A percentile compares a stretch with the other conserved stretches of the same genome.
phyloP scores from a whole-genome alignment of 2,797 vertebrate genomes.

The Pygocentrus nattereri region DNA sequence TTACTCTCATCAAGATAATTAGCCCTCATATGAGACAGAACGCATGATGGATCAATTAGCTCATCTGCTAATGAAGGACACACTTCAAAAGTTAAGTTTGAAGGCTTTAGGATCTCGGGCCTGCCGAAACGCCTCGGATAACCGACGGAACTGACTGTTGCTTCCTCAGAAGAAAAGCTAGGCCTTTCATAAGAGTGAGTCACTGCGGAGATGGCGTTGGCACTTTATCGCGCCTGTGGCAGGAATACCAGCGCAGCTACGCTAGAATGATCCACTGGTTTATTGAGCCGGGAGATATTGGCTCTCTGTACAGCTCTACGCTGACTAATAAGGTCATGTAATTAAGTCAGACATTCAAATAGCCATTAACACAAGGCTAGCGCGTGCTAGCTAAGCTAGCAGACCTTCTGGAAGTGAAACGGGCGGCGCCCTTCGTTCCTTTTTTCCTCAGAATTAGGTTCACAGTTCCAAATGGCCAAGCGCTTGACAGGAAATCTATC shows the following conservation, averaged over 20 bases:
- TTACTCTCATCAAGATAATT: conserved; percentile 55
- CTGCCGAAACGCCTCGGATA: background rate
- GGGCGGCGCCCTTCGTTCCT: background rate
- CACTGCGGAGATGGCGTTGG: background rate
- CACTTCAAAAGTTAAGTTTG: conserved; percentile 14
- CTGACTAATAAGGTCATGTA: conserved; percentile 16
- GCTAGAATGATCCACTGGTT: conserved; percentile 8
- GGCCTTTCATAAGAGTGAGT: background rate
- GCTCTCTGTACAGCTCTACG: background rate
- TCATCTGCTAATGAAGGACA: conserved; percentile 22
- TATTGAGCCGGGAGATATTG: background rate
- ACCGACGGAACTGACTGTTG: background rate
- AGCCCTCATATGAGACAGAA: conserved; percentile 52
- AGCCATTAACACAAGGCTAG: background rate
- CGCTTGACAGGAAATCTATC: background rate
- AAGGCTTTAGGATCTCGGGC: background rate
- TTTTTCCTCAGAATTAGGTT: background rate
- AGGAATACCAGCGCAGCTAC: background rate
- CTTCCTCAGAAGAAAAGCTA: background rate
- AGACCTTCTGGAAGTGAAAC: background rate
- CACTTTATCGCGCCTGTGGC: background rate
- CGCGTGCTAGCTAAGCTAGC: background rate
- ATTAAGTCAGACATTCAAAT: conserved; percentile 11
- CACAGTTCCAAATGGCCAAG: background rate
- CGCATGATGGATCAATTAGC: conserved; percentile 47